A percentile compares a stretch with the other conserved stretches of the same genome.
These are phyloP conservation scores for Cactoblastis cactorum DNA, from an alignment of 2,888 invertebrate genomes.

Conservation along the genomic window DNA sequence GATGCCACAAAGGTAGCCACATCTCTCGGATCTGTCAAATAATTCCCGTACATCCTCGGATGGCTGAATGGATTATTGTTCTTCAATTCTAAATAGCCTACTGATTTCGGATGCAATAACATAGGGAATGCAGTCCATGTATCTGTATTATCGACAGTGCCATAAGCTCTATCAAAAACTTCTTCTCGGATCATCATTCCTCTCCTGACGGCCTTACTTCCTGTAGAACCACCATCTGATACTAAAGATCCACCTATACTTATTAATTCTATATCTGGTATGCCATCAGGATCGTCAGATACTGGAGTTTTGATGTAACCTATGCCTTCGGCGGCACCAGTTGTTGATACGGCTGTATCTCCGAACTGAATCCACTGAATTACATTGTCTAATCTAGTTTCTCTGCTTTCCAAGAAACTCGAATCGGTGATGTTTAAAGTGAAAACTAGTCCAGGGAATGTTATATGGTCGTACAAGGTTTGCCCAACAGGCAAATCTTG, in stretches of 20 bases:
- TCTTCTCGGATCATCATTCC: conserved; percentile 69
- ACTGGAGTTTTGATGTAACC: conserved; percentile 81
- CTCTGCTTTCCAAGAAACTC: conserved; percentile 42
- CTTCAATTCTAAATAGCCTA: conserved; percentile 82
- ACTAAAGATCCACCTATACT: conserved; percentile 75
- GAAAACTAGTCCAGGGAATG: conserved; percentile 84
- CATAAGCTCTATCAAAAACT: conserved; percentile 62
- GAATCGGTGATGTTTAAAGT: conserved; percentile 57
- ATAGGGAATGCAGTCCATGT: conserved; percentile 81
- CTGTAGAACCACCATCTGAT: conserved; percentile 57
- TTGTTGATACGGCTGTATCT: conserved; percentile 66
- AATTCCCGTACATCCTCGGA: conserved; percentile 84
- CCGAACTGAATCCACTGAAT: conserved; percentile 48
- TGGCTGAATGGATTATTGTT: conserved; percentile 81
- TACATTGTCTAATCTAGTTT: conserved; percentile 31
- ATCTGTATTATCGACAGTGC: conserved; percentile 55
- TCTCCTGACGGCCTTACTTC: conserved; percentile 51
- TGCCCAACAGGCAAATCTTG: conserved; percentile 81
- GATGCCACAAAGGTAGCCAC: conserved; percentile 80
- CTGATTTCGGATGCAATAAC: conserved; percentile 83
- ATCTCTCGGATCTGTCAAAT: conserved; percentile 81
- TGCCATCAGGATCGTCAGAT: conserved; percentile 63
- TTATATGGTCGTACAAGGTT: conserved; percentile 81
- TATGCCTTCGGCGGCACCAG: conserved; percentile 82
- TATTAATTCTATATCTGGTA: conserved; percentile 86